Evolutionary conservation across 92 coral and sea anemone genomes (phyloP).

Genomic region (Paramuricea clavata): DNA sequence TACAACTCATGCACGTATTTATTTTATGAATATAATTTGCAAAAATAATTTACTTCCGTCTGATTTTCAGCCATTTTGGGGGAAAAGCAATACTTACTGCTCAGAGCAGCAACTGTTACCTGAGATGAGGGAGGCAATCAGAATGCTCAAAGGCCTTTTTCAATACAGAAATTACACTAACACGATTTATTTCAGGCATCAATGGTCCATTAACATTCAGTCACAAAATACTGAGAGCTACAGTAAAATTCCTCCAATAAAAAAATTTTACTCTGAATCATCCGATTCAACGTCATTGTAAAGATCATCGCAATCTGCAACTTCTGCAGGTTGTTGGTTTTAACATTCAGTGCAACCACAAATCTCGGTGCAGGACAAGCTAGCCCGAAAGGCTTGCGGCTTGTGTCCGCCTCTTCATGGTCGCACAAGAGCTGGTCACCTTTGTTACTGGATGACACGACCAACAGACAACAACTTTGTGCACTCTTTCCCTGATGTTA

Average conservation of each 20-base stretch:
- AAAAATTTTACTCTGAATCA: conserved; percentile 22
- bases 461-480: conserved; percentile 17
- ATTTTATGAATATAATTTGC: no score
- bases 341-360: conserved; percentile 17
- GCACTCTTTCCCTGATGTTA: conserved; percentile 24
- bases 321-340: neutral
- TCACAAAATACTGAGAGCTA: neutral
- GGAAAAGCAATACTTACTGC: no score
- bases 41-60: no score
- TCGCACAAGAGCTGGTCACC: conserved; percentile 14
- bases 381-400: no score
- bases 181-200: no score
- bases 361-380: conserved; percentile 11
- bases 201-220: no score
- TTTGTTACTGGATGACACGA: conserved; percentile 24
- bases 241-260: neutral
- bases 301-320: neutral
- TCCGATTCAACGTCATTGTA: neutral
- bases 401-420: conserved; percentile 31
- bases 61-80: no score
- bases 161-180: no score
- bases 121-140: no score
- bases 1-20: no score
- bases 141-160: no score
- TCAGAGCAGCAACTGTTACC: no score